Base-by-base conservation (phyloP, 2,113 vertebrate genomes). In the Pseudopodoces humilis region DNA sequence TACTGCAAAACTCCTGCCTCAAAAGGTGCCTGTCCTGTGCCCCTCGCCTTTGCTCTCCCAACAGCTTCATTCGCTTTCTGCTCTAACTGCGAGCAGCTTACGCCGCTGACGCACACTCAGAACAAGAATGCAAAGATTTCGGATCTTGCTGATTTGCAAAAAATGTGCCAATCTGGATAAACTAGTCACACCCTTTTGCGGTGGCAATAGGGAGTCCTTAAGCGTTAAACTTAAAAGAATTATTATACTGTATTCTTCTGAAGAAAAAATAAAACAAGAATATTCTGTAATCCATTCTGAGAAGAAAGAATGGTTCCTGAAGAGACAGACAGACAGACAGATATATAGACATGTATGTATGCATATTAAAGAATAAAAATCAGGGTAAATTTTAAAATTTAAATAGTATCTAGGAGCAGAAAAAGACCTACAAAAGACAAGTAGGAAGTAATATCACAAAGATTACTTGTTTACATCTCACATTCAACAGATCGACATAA, bases 121-220 rank as follows among this genome's bases (percentile, higher is more conserved):
- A 88, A 67, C 59, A 93, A 90, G 90, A 96, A 94, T 22, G 92
- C 67, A 81, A 47, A 94, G 87, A 94, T 90, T 93, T 92, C 53
- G 47, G 93, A 90, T 92, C 90, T 93, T 86, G 94, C 92, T 95
- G 93, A 96, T 96, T 90, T 95, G 88, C 76, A 95, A 93, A 96
- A 95, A 91, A 92, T 75, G 92, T 95, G 94, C 93, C 92, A 93
- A 64, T 94, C 93, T 96, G 95, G 86, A 94, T 93, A 85, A 96
- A 94, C 44, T 6, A 83, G 92, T 93, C 90, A 96, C 85, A 97
- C 90, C 92, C 95, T 92, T 86, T 2, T 92, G 93, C 92, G 65
- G 90, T 39, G 90, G 83, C 80, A 70, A 90, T 3, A 65, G 79
- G 43, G 89, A 94, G 72, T 70, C 69, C 52, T 83, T 27, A 96